Base-by-base conservation (phyloP, 2,888 invertebrate species). In the Pachliopta kotzebuea region DNA sequence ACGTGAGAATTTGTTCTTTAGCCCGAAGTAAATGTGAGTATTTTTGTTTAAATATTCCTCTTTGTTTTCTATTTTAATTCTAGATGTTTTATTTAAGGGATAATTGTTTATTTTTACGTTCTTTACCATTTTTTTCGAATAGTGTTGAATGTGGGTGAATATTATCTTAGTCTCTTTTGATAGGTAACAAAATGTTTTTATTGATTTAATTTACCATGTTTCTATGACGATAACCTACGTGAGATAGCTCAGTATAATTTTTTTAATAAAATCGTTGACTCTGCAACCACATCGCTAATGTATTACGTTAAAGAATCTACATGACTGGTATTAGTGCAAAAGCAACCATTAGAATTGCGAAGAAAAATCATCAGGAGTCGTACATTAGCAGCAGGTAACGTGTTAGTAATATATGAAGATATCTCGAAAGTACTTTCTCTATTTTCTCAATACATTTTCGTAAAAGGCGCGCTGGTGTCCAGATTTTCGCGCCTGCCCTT, bases 311-410 rank as follows among this genome's bases (percentile, higher is more conserved):
- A 23, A 60, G 26, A 50, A 64, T 68, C 77, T 90, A 87, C 80
- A 92, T 92, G 92, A 92, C 90, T 79, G 92, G 92, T 72, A 81
- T 92, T 71, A 84, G 77, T 71, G 92, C 90, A 70, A 89, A 83
- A 79, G 92, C 92, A 73, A 84, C 88, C 66, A 85, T 92, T 74
- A 84, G 84, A 78, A 88, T 92, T 73, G 82, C 79, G 62, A 87
- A 86, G 20, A 86, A 83, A 78, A 88, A 79, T 68, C 78, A 79
- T 70, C 71, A 75, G 66, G 76, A 80, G 68, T 68, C 72, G 49
- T 73, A 75, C 53, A 72, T 73, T 67, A 76, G 79, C 66, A 67
- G 68, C 73, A 84, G 88, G 88, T 89, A 85, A 53, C 14, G 21
- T 56, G 4, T 0, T 18, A 1, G 24, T 7, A 56, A 26, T 31